Percentiles rank a stretch among this genome's conserved stretches.
phyloP scores from a whole-genome alignment of 2,797 vertebrate species.

The Bovichtus variegatus region DNA sequence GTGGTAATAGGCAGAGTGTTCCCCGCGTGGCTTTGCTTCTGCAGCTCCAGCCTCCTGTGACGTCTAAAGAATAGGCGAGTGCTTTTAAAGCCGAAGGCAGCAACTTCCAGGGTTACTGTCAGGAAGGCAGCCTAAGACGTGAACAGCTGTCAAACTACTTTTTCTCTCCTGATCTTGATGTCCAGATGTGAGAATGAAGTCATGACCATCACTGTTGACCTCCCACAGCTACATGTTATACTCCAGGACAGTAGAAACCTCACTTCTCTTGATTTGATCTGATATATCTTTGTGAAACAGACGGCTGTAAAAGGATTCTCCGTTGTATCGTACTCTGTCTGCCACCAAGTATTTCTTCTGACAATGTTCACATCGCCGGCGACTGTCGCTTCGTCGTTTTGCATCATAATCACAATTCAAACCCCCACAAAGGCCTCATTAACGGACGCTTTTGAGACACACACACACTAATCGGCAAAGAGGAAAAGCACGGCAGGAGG shows the following conservation, averaged over 20 bases:
- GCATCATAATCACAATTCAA: background rate
- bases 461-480: slow-evolving; percentile 20
- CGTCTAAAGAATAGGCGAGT: no score
- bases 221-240: background rate
- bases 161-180: no score
- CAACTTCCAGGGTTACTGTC: no score
- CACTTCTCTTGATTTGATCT: background rate
- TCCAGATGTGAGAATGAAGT: no score
- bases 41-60: no score
- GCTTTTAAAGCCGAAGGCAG: no score
- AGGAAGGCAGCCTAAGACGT: no score
- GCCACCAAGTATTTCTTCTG: background rate
- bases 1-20: no score
- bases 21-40: no score
- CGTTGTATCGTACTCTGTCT: background rate
- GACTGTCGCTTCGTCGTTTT: background rate
- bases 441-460: slow-evolving; percentile 7
- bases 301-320: background rate
- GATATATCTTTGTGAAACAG: background rate
- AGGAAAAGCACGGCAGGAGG: slow-evolving; percentile 16
- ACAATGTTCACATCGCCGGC: background rate
- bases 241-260: background rate
- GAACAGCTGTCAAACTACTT: no score
- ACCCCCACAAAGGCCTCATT: background rate
- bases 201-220: no score